Base-by-base conservation (phyloP, 2,797 vertebrate genomes). In the Amblyraja radiata region DNA sequence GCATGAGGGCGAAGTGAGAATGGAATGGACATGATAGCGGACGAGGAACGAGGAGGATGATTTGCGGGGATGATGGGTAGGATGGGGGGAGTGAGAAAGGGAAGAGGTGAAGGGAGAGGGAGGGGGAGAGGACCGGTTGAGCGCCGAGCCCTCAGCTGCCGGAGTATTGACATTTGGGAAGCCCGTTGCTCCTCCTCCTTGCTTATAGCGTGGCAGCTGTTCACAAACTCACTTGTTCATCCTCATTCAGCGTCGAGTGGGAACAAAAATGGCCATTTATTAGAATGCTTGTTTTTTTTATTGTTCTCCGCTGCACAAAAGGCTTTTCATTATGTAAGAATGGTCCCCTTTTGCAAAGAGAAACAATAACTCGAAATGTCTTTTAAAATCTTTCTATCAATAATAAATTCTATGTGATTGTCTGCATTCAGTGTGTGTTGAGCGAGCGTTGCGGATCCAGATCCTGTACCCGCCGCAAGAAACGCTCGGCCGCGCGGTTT, bases 321-420 rank as follows among this genome's bases (percentile, higher is more conserved):
- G 98, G 95, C 97, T 96, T 97, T 97, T 97, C 98, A 98, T 99
- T 98, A 97, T 98, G 98, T 97, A 96, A 96, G 96, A 96, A 97
- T 96, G 96, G 97, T 95, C 96, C 96, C 96, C 97, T 32, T 96
- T 96, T 96, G 95, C 96, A 95, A 96, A 96, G 96, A 97, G 98
- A 98, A 98, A 99, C 98, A 99, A 99, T 99, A 98, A 98, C 97
- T 98, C 97, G 97, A 98, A 99, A 99, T 98, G 98, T 99, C 97
- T 98, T 97, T 96, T 97, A 97, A 97, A 97, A 98, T 96, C 96
- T 96, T 96, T 94, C 97, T 97, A 97, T 96, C 96, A 95, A 96
- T 97, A 98, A 99, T 98, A 99, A 98, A 98, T 98, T 98, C 97
- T 96, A 97, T 98, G 97, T 98, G 97, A 97, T 97, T 94, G 96